Conservation (phyloP, 1,140 invertebrate genomes). For the Drosophila repletoides region DNA sequence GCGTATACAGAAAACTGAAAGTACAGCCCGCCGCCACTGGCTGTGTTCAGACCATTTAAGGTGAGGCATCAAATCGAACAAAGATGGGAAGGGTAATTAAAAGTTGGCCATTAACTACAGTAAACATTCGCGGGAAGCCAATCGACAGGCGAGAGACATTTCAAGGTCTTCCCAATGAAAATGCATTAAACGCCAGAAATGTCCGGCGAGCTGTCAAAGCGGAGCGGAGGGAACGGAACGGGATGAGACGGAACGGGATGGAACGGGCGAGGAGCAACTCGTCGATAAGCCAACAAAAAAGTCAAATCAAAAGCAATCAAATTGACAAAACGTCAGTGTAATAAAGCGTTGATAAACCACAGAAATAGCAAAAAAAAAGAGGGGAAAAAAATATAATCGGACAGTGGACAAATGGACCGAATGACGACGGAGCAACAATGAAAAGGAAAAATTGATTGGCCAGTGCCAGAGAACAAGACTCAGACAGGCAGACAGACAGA, state of each 20-base stretch:
- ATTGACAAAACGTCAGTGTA: slow-evolving; percentile 81
- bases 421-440: slow-evolving; percentile 27
- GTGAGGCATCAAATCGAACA: slow-evolving; percentile 31
- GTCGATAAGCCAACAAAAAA: slow-evolving; percentile 13
- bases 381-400: slow-evolving; percentile 29
- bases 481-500: background rate
- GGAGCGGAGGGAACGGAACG: background rate
- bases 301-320: slow-evolving; percentile 78
- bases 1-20: slow-evolving; percentile 52
- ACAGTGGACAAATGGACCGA: background rate
- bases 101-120: slow-evolving; percentile 48
- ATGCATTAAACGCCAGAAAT: slow-evolving; percentile 41
- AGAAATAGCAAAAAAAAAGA: slow-evolving; percentile 18
- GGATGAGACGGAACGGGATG: background rate
- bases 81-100: slow-evolving; percentile 55
- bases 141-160: slow-evolving; percentile 39
- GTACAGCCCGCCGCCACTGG: slow-evolving; percentile 19
- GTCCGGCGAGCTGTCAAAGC: slow-evolving; percentile 29
- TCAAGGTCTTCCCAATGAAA: slow-evolving; percentile 61
- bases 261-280: background rate
- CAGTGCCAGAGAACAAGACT: slow-evolving; percentile 5
- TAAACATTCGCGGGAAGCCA: slow-evolving; percentile 32
- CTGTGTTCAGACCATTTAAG: slow-evolving; percentile 21
- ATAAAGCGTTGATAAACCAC: slow-evolving; percentile 81
- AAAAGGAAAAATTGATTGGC: slow-evolving; percentile 67